Evolutionary conservation across 2,113 vertebrate genomes (phyloP).

Genomic region (Rhagologus leucostigma): DNA sequence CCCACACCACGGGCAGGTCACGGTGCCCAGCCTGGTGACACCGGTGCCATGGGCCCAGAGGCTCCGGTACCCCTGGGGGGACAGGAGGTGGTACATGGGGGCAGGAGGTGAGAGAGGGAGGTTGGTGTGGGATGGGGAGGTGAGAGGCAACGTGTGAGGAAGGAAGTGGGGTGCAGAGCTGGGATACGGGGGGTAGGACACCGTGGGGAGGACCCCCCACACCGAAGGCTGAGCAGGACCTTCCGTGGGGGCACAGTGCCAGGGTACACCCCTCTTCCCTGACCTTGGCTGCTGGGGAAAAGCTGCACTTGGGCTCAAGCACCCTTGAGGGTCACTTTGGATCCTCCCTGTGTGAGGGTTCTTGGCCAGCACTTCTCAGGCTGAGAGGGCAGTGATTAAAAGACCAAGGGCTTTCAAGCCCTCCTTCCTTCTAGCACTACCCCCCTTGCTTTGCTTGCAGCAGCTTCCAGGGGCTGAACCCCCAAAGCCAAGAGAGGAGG

Average conservation of each 20-base stretch:
- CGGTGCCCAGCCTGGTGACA: not conserved
- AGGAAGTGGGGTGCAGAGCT: not conserved
- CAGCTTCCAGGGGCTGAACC: not conserved
- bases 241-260: rapidly evolving
- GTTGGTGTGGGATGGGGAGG: not conserved
- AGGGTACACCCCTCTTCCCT: not conserved
- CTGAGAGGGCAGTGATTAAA: rapidly evolving
- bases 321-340: not conserved
- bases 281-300: not conserved
- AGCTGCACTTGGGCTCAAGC: not conserved
- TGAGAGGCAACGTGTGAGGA: not conserved
- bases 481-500: not conserved
- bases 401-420: not conserved
- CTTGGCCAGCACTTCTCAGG: not conserved
- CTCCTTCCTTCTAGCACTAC: not conserved
- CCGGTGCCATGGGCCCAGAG: not conserved
- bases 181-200: not conserved
- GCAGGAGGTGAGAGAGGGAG: not conserved
- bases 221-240: not conserved
- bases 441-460: not conserved
- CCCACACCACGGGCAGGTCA: not conserved
- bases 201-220: not conserved
- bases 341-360: rapidly evolving
- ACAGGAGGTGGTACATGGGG: not conserved
- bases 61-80: not conserved